Evolutionary conservation across 2,113 vertebrate species (phyloP), one percentile per base, ranked within the genome.

Genomic region (Balaenoptera acutorostrata): DNA sequence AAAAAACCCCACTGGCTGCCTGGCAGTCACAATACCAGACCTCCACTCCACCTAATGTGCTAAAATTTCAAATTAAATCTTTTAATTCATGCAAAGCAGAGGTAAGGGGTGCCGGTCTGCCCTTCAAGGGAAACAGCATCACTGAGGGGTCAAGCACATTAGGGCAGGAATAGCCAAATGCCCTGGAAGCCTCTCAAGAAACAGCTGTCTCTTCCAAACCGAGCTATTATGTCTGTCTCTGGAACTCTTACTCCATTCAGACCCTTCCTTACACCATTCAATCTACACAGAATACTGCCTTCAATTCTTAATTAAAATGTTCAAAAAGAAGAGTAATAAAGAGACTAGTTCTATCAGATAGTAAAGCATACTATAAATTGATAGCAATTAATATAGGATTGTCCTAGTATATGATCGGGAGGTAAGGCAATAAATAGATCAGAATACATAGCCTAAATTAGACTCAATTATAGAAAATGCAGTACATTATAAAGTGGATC

Each of bases 231-330:
- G 4, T 8, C 5, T 36, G 8, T 55, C 14, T 64, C 93, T 17
- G 36, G 31, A 74, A 69, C 39, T 36, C 77, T 83, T 21, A 57
- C 15, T 25, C 52, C 41, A 18, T 68, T 39, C 83, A 41, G 20
- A 61, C 2, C 6, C 31, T 63, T 61, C 82, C 36, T 46, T 17
- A 59, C 6, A 17, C 8, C 0, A 29, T 31, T 71, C 77, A 80
- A 9, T 57, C 17, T 36, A 78, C 27, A 39, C 6, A 83, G 23
- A 59, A 52, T 23, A 59, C 25, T 64, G 36, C 82, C 23, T 69
- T 93, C 36, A 31, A 36, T 27, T 80, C 75, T 90, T 69, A 68
- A 90, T 49, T 29, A 77, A 92, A 78, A 71, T 55, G 7, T 61
- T 55, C 61, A 52, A 69, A 88, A 87, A 59, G 21, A 66, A 69